phyloP scores from a whole-genome alignment of 2,797 vertebrate genomes.

The Falco rusticolus region DNA sequence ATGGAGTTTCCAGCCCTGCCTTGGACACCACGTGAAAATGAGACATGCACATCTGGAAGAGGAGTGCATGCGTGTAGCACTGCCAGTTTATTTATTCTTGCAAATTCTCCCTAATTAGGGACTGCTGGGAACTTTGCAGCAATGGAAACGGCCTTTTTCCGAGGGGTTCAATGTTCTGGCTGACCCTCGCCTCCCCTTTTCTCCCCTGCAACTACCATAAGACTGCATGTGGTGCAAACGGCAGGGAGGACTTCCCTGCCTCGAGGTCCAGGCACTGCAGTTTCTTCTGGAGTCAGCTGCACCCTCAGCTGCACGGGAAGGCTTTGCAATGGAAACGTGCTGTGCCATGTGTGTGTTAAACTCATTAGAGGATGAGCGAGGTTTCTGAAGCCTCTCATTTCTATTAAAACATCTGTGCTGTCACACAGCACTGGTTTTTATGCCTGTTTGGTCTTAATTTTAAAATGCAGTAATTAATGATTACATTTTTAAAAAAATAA shows the following conservation, averaged over 20 bases:
- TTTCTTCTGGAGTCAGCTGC: not conserved
- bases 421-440: not conserved
- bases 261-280: not conserved
- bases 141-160: not conserved
- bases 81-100: not conserved
- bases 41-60: constrained; percentile 18
- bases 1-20: constrained; percentile 24
- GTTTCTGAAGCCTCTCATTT: not conserved
- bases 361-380: constrained; percentile 6
- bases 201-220: not conserved
- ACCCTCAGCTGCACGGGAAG: not conserved
- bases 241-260: not conserved
- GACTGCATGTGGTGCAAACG: not conserved
- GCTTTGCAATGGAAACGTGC: not conserved
- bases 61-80: rapidly evolving
- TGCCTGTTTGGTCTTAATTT: not conserved
- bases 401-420: not conserved
- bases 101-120: not conserved
- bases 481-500: not conserved
- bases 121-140: not conserved
- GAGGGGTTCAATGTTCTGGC: not conserved
- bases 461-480: not conserved
- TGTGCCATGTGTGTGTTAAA: constrained; percentile 26
- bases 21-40: not conserved
- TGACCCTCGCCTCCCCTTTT: not conserved